Percentiles rank a stretch among this genome's conserved stretches.
phyloP scores from a whole-genome alignment of 2,797 vertebrate species.

The Cynodonichthys magdalenae region DNA sequence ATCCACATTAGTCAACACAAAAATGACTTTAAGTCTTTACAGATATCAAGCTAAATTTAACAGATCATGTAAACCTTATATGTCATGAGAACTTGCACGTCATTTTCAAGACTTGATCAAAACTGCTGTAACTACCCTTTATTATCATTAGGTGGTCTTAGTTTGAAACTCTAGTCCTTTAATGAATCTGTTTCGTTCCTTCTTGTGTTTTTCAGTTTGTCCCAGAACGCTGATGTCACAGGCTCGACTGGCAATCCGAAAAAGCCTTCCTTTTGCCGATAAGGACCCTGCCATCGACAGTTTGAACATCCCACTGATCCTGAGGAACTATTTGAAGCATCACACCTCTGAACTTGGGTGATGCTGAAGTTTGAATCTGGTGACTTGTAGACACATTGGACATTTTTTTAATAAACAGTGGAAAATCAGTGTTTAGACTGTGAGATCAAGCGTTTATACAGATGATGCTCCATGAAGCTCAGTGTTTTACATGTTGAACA shows the following conservation, averaged over 20 bases:
- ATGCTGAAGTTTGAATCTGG: conserved; percentile 1
- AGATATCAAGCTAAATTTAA: too few relatives aligned
- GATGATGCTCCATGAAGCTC: not conserved
- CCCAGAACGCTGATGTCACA: conserved; percentile 93
- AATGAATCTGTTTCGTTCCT: not conserved
- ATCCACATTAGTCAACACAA: too few relatives aligned
- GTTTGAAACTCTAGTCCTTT: too few relatives aligned
- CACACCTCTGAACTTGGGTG: conserved; percentile 47
- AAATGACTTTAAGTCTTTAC: too few relatives aligned
- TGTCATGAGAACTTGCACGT: too few relatives aligned
- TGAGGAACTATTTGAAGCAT: conserved; percentile 88
- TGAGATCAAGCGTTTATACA: too few relatives aligned
- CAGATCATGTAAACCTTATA: too few relatives aligned
- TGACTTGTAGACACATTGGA: not conserved
- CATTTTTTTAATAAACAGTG: too few relatives aligned
- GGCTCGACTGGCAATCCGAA: conserved; percentile 82
- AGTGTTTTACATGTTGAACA: not conserved
- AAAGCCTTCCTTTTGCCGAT: conserved; percentile 68
- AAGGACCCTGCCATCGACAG: conserved; percentile 65
- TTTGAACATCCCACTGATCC: conserved; percentile 82
- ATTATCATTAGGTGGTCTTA: too few relatives aligned
- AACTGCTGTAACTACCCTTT: too few relatives aligned
- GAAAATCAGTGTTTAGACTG: too few relatives aligned
- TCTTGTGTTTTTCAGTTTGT: conserved; percentile 72
- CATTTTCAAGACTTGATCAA: too few relatives aligned